These are phyloP conservation scores for Aporophyla nigra DNA, from an alignment of 2,888 invertebrate genomes.

Conservation along the genomic window DNA sequence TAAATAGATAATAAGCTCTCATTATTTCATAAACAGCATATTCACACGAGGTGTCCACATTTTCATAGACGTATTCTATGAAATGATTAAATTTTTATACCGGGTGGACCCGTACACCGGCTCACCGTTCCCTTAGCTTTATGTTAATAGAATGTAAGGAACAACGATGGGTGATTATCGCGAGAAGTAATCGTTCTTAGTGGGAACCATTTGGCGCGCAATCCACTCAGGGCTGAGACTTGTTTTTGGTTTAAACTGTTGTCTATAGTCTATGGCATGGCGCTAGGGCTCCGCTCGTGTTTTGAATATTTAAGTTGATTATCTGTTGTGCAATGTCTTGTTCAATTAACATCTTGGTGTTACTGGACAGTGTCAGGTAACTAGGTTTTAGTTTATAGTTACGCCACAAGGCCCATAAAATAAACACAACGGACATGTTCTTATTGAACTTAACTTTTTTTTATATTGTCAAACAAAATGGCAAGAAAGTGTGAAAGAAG, in stretches of 20 bases:
- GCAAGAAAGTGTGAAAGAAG: too few relatives aligned
- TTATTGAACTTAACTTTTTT: not conserved
- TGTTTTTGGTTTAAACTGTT: constrained; percentile 41
- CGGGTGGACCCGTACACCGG: constrained; percentile 51
- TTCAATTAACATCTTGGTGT: constrained; percentile 20
- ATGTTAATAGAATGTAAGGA: constrained; percentile 66
- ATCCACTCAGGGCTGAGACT: constrained; percentile 48
- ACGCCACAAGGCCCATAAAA: not conserved
- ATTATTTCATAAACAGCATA: constrained; percentile 58
- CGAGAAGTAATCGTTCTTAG: constrained; percentile 63
- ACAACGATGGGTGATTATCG: constrained; percentile 66
- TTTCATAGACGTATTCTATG: constrained; percentile 61
- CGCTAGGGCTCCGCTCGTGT: constrained; percentile 22
- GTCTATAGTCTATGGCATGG: constrained; percentile 31
- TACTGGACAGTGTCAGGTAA: not conserved
- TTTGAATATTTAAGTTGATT: constrained; percentile 28
- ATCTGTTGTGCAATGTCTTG: constrained; percentile 29
- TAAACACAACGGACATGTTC: not conserved
- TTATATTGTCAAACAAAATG: not conserved
- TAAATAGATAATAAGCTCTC: constrained; percentile 53
- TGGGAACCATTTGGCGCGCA: constrained; percentile 62
- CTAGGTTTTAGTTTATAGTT: not conserved
- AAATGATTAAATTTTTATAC: constrained; percentile 68
- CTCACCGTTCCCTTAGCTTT: constrained; percentile 59
- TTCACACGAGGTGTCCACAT: constrained; percentile 59